Evolutionary conservation across 2,888 invertebrate species (phyloP).

Genomic region (Cynaeus angustus): DNA sequence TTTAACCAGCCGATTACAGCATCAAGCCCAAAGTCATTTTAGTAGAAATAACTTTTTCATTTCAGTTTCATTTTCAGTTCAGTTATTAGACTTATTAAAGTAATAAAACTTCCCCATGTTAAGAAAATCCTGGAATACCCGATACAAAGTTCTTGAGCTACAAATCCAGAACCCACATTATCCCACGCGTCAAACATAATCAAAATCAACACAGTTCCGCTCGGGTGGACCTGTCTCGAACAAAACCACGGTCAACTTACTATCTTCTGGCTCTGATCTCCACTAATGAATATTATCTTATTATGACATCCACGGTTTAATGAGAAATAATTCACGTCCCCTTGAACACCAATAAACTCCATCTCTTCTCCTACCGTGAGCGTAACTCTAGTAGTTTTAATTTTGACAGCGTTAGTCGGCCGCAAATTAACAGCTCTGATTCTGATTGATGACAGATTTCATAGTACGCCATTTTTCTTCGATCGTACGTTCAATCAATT

Average conservation of each 20-base stretch:
- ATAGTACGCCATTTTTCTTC: neutral
- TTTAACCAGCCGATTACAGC: too few relatives aligned
- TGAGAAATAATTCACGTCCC: slow-evolving; percentile 50
- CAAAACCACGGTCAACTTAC: slow-evolving; percentile 62
- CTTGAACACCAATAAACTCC: slow-evolving; percentile 32
- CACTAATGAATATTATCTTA: slow-evolving; percentile 68
- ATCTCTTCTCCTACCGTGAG: neutral
- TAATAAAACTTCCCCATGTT: too few relatives aligned
- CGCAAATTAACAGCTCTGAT: slow-evolving; percentile 15
- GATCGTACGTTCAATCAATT: slow-evolving; percentile 4
- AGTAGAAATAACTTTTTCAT: too few relatives aligned
- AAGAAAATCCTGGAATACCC: neutral
- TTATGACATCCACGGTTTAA: slow-evolving; percentile 66
- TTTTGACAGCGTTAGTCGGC: slow-evolving; percentile 3
- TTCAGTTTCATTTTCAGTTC: too few relatives aligned
- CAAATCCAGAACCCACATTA: slow-evolving; percentile 18
- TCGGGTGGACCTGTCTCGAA: slow-evolving; percentile 65
- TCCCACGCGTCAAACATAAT: slow-evolving; percentile 43
- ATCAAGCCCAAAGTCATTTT: too few relatives aligned
- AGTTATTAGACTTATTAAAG: too few relatives aligned
- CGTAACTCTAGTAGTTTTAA: slow-evolving; percentile 6
- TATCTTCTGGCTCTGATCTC: slow-evolving; percentile 57
- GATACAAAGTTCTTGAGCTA: neutral
- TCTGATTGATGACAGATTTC: slow-evolving; percentile 24
- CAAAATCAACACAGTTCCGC: slow-evolving; percentile 52